Percentiles rank a stretch among this genome's conserved stretches.
These are phyloP conservation scores for Gonioctena quinquepunctata DNA, from an alignment of 1,140 invertebrate species.

Conservation along the genomic window DNA sequence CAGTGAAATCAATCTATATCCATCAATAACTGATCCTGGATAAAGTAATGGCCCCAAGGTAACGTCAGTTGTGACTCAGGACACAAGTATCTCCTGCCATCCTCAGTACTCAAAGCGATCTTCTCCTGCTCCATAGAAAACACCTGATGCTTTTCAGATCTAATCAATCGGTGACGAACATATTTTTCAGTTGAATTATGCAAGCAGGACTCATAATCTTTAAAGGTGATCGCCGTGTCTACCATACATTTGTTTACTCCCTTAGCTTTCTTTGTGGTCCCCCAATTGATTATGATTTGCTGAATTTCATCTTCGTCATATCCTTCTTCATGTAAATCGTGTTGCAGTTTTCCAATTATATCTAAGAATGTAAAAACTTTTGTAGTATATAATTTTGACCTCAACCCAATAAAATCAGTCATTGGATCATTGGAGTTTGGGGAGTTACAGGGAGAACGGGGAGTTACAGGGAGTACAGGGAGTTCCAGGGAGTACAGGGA, in stretches of 20 bases:
- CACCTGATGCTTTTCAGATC: slow-evolving; percentile 31
- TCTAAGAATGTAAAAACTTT: neutral
- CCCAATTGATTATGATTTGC: neutral
- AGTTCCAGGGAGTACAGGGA: too few species aligned
- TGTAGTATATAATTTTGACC: slow-evolving; percentile 54
- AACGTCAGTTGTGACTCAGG: neutral
- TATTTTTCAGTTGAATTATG: slow-evolving; percentile 16
- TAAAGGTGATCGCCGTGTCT: slow-evolving; percentile 29
- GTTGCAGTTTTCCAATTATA: neutral
- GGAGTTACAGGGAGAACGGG: too few species aligned
- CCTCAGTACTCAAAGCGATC: slow-evolving; percentile 26
- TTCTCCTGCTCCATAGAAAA: slow-evolving; percentile 35
- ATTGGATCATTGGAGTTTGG: too few species aligned
- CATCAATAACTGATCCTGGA: neutral
- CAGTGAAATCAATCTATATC: too few species aligned
- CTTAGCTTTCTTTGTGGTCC: slow-evolving; percentile 40
- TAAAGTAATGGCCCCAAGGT: neutral
- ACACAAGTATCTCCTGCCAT: slow-evolving; percentile 24
- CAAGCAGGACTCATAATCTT: slow-evolving; percentile 38
- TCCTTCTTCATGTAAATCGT: neutral
- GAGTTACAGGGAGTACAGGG: too few species aligned
- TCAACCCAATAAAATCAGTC: slow-evolving; percentile 53
- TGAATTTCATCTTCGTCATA: neutral
- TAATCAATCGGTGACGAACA: slow-evolving; percentile 21
- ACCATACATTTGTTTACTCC: slow-evolving; percentile 36